Base-by-base conservation (phyloP, 2,888 invertebrate species). In the Drosophila multiciliata region DNA sequence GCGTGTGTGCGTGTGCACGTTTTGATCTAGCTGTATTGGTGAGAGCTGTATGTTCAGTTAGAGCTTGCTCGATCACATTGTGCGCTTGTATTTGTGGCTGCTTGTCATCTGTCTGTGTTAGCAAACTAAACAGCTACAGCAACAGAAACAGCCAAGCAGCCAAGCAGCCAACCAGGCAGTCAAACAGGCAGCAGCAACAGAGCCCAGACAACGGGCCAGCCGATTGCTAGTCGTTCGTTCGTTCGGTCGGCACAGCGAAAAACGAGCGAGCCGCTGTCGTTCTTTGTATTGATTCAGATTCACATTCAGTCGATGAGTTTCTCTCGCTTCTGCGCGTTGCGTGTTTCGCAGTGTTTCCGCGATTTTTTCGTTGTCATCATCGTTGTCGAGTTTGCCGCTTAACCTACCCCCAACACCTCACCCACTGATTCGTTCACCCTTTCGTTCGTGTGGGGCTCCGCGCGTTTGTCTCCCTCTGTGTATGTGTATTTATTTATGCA, bases 261-360 rank as follows among this genome's bases (percentile, higher is more conserved):
- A 38, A 29, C 55, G 49, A 63, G 58, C 73, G 42, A 66, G 58
- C 62, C 63, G 67, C 72, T 67, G 69, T 72, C 79, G 75, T 89
- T 87, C 80, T 89, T 82, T 77, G 75, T 82, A 87, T 89, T 86
- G 88, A 87, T 89, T 86, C 73, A 71, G 89, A 80, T 83, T 91
- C 87, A 91, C 90, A 87, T 89, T 91, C 87, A 92, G 91, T 91
- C 91, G 89, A 90, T 85, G 82, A 91, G 90, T 91, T 91, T 91
- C 91, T 91, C 91, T 91, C 91, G 92, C 89, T 91, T 91, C 92
- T 91, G 92, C 91, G 91, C 91, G 92, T 92, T 90, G 88, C 87
- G 89, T 87, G 81, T 82, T 90, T 89, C 89, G 86, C 83, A 86
- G 78, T 88, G 86, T 86, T 89, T 89, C 89, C 87, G 87, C 87